Evolutionary conservation across 2,888 invertebrate genomes (phyloP).

Genomic region (Lathronympha strigana): DNA sequence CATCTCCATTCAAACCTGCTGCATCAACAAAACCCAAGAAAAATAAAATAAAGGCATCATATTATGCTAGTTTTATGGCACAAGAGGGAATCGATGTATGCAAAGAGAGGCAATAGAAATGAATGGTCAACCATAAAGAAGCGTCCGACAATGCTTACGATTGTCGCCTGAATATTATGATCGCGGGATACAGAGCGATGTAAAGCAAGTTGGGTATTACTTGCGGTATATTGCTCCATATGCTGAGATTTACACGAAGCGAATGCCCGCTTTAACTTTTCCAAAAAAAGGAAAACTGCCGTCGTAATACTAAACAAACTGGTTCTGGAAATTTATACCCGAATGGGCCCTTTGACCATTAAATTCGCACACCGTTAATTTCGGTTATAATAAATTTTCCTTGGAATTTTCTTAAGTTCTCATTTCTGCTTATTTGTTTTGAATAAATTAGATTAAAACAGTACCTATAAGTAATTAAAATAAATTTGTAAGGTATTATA

Average conservation of each 20-base stretch:
- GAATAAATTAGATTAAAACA: too few relatives aligned
- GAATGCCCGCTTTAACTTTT: too few relatives aligned
- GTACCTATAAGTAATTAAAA: too few relatives aligned
- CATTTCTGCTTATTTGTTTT: too few relatives aligned
- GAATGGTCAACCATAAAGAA: constrained; percentile 37
- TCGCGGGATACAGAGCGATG: constrained; percentile 4
- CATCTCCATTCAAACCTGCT: constrained; percentile 25
- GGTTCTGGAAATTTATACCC: background rate
- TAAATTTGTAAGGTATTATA: too few relatives aligned
- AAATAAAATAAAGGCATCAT: constrained; percentile 34
- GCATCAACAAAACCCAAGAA: constrained; percentile 17
- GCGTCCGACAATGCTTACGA: constrained; percentile 29
- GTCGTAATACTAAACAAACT: background rate
- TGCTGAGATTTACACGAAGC: background rate
- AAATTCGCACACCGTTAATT: background rate
- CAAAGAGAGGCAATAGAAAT: constrained; percentile 39
- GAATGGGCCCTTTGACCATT: background rate
- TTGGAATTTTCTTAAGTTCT: too few relatives aligned
- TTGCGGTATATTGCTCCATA: constrained; percentile 4
- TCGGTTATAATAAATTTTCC: background rate
- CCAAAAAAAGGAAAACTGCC: too few relatives aligned
- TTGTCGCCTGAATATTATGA: constrained; percentile 31
- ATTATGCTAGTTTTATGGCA: constrained; percentile 40
- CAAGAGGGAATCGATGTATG: constrained; percentile 36
- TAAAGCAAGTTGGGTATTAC: background rate